phyloP scores from a whole-genome alignment of 2,797 vertebrate genomes.

The Meriones psammophilus region DNA sequence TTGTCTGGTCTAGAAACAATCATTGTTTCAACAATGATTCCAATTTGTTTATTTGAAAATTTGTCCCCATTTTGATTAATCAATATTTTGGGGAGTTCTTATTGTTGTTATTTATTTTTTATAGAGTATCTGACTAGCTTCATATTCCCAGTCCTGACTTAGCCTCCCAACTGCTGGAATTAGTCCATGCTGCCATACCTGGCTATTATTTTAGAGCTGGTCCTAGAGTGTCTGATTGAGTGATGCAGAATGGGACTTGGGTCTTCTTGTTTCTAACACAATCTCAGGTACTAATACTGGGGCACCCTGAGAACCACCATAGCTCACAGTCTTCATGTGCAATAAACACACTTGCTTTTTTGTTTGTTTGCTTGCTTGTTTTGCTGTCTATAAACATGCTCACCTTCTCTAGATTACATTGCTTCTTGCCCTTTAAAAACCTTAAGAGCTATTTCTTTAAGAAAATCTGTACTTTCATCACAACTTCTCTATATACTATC shows the following conservation, averaged over 20 bases:
- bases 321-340: neutral
- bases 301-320: neutral
- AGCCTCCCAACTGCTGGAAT: neutral
- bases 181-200: neutral
- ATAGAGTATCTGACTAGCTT: neutral
- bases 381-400: neutral
- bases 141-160: neutral
- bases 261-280: neutral
- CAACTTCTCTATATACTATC: neutral
- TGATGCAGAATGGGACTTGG: neutral
- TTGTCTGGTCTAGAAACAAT: neutral
- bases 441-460: conserved; percentile 38
- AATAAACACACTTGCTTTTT: neutral
- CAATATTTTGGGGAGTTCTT: neutral
- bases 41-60: neutral
- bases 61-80: conserved; percentile 6
- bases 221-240: neutral
- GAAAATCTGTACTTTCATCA: conserved; percentile 6
- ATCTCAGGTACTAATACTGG: neutral
- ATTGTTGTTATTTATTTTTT: neutral
- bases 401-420: neutral
- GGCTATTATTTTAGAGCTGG: neutral
- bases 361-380: neutral
- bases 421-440: conserved; percentile 1
- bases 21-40: neutral